Percentiles rank a stretch among this genome's conserved stretches.
Evolutionary conservation across 2,888 invertebrate genomes (phyloP).

Genomic region (Hyles lineata): DNA sequence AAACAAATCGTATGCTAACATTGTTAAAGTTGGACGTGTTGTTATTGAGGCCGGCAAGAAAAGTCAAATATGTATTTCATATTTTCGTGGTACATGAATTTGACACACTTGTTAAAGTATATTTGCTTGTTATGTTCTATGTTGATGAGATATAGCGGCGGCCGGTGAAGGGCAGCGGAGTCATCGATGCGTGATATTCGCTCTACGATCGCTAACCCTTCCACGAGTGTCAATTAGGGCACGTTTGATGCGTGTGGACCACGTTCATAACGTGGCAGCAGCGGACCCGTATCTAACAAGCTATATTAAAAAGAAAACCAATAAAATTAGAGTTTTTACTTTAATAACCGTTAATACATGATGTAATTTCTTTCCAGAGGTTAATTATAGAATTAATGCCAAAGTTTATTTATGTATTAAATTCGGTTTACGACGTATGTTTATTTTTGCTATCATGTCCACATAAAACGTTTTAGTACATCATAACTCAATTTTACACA

Average conservation of each 20-base stretch:
- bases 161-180: conserved; percentile 14
- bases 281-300: not conserved
- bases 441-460: conserved; percentile 2
- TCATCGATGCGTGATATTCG: conserved; percentile 12
- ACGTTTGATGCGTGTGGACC: not conserved
- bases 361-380: not conserved
- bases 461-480: not conserved
- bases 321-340: not conserved
- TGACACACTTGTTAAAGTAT: not conserved
- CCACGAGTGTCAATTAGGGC: conserved; percentile 14
- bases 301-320: not conserved
- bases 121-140: conserved; percentile 1
- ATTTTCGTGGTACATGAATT: not conserved
- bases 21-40: not conserved
- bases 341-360: not conserved
- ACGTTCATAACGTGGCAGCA: not conserved
- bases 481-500: not conserved
- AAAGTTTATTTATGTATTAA: not conserved
- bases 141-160: conserved; percentile 3
- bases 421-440: not conserved
- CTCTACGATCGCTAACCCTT: not conserved
- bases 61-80: conserved; percentile 1
- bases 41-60: not conserved
- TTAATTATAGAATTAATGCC: not conserved
- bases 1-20: conserved; percentile 5